Evolutionary conservation across 2,888 invertebrate genomes (phyloP), one percentile per base, ranked within the genome.

Genomic region (Kryphioiulus occultus): DNA sequence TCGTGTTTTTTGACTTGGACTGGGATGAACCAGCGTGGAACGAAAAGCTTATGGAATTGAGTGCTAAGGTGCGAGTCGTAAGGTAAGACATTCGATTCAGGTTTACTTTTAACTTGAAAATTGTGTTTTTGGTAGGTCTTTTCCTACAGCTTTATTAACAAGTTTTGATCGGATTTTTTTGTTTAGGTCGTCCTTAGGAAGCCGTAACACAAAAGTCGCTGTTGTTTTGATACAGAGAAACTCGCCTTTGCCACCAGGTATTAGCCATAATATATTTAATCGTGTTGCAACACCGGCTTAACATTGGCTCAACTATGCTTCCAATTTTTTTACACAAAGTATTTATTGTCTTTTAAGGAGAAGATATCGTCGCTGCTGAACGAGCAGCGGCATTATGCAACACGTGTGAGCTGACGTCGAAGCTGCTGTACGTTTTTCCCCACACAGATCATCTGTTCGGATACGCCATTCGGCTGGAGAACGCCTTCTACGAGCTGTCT

Each of bases 11-110:
- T 92, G 99, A 99, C 91, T 94, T 99, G 91, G 99, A 99, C 92
- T 99, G 99, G 99, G 97, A 97, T 91, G 98, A 99, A 92, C 93
- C 94, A 0, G 94, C 95, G 89, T 99, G 99, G 98, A 96, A 96
- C 90, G 99, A 99, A 90, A 98, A 97, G 91, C 97, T 97, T 91
- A 95, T 96, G 90, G 98, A 98, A 92, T 98, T 98, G 92, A 96
- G 97, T 12, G 96, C 96, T 0, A 94, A 96, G 90, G 96, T 99
- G 47, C 97, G 98, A 91, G 91, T 93, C 87, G 91, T 94, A 87
- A 93, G 93, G 93, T 93, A 5, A 68, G 68, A 3, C 3, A 10
- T 68, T 68, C 5, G 68, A 68, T n/a, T 26, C 12, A 5, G n/a
- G 12, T 3, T 39, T 5, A 3, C 39, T 39, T 39, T 39, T 5